Evolutionary conservation across 2,797 vertebrate species (phyloP).

Genomic region (Betta splendens): DNA sequence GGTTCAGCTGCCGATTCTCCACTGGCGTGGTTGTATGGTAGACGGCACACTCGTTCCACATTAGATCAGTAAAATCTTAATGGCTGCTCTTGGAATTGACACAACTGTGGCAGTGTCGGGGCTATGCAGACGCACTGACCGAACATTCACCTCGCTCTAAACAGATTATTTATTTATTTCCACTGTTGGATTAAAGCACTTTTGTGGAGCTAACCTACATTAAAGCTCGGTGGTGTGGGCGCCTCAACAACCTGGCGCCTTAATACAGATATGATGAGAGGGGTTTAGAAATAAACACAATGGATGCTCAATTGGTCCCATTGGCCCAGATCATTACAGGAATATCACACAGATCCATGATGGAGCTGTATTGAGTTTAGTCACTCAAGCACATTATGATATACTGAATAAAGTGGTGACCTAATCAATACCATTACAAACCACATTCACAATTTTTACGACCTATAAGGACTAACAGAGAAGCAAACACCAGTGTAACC

Average conservation of each 20-base stretch:
- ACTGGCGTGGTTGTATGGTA: constrained; percentile 59
- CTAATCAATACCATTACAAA: constrained; percentile 73
- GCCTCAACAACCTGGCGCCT: constrained; percentile 25
- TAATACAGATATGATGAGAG: constrained; percentile 69
- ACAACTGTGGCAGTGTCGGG: constrained; percentile 48
- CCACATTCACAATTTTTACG: no score
- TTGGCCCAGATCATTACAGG: constrained; percentile 65
- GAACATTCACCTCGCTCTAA: constrained; percentile 79
- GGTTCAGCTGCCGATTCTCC: constrained; percentile 37
- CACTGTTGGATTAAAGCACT: constrained; percentile 61
- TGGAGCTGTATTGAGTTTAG: constrained; percentile 78
- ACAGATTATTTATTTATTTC: constrained; percentile 77
- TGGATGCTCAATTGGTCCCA: constrained; percentile 41
- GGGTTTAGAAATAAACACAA: constrained; percentile 55
- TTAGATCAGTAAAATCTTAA: constrained; percentile 63
- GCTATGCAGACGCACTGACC: constrained; percentile 76
- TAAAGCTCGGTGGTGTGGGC: constrained; percentile 54
- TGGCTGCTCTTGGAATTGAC: constrained; percentile 63
- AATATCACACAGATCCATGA: constrained; percentile 69
- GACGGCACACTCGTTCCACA: constrained; percentile 78
- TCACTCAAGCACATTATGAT: constrained; percentile 67
- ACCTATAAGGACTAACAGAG: no score
- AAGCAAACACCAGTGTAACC: no score
- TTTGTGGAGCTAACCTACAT: constrained; percentile 76
- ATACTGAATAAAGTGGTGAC: constrained; percentile 54